Evolutionary conservation across 2,888 invertebrate genomes (phyloP).

Genomic region (Drosophila paracracens): DNA sequence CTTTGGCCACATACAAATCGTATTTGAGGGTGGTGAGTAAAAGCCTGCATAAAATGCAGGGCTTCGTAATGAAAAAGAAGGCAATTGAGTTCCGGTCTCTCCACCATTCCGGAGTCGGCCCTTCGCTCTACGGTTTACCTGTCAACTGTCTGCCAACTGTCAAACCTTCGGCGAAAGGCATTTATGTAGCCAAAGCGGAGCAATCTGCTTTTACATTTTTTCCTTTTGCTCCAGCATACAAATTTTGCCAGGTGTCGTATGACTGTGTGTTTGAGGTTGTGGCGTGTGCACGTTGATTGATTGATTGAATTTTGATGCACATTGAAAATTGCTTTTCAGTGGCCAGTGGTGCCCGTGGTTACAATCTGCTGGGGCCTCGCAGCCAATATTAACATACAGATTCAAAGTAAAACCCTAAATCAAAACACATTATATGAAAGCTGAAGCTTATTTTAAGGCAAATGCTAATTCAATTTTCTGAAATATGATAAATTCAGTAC

Average conservation of each 20-base stretch:
- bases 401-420: not conserved
- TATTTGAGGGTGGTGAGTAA: not conserved
- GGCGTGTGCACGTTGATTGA: constrained; percentile 59
- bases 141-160: constrained; percentile 45
- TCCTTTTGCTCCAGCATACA: not conserved
- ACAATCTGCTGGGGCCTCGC: not conserved
- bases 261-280: constrained; percentile 14
- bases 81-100: not conserved
- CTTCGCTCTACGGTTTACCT: constrained; percentile 41
- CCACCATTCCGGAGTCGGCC: constrained; percentile 9
- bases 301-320: constrained; percentile 71
- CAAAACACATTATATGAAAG: not conserved
- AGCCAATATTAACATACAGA: not conserved
- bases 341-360: not conserved
- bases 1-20: not conserved
- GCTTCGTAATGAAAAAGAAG: not conserved
- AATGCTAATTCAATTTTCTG: not conserved
- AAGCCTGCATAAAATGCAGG: constrained; percentile 5
- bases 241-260: not conserved
- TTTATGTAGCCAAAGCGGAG: constrained; percentile 18
- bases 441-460: not conserved
- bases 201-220: constrained; percentile 6
- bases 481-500: not conserved
- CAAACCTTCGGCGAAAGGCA: constrained; percentile 23
- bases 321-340: constrained; percentile 52